A percentile compares a stretch with the other conserved stretches of the same genome.
These are phyloP conservation scores for Leptobrachium ailaonicum DNA, from an alignment of 2,113 vertebrate genomes.

Conservation along the genomic window DNA sequence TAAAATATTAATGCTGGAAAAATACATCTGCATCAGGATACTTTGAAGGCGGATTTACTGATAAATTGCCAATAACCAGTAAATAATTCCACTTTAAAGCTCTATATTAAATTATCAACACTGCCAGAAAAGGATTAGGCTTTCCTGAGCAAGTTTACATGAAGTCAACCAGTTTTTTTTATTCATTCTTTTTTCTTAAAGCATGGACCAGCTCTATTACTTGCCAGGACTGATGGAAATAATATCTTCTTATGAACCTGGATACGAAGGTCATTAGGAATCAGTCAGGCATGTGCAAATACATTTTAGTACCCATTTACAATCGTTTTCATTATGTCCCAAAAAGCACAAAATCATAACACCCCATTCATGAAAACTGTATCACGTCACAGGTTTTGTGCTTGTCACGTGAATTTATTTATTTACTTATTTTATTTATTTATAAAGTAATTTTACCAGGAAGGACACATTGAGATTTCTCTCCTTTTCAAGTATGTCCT, in stretches of 20 bases:
- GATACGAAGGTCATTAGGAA: background rate
- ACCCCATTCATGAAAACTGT: too few relatives aligned
- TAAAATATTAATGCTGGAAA: background rate
- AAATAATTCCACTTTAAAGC: background rate
- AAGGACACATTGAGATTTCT: too few relatives aligned
- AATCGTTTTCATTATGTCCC: too few relatives aligned
- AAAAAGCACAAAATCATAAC: too few relatives aligned
- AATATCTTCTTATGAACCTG: slow-evolving; percentile 12
- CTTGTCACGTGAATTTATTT: too few relatives aligned
- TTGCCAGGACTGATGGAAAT: slow-evolving; percentile 36
- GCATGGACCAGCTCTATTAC: background rate
- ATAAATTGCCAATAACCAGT: background rate
- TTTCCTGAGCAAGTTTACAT: slow-evolving; percentile 10
- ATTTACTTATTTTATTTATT: too few relatives aligned
- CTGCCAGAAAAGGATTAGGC: slow-evolving; percentile 9
- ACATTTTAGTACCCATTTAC: too few relatives aligned
- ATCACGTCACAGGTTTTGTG: too few relatives aligned
- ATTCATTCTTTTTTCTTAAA: slow-evolving; percentile 6
- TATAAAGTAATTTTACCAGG: too few relatives aligned
- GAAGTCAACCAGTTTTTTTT: slow-evolving; percentile 12
- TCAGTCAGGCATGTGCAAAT: too few relatives aligned
- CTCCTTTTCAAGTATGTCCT: too few relatives aligned
- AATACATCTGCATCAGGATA: background rate
- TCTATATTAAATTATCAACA: slow-evolving; percentile 1
- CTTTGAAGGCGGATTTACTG: background rate